A percentile compares a stretch with the other conserved stretches of the same genome.
Evolutionary conservation across 2,113 vertebrate genomes (phyloP).

Genomic region (Sisor rabdophorus): DNA sequence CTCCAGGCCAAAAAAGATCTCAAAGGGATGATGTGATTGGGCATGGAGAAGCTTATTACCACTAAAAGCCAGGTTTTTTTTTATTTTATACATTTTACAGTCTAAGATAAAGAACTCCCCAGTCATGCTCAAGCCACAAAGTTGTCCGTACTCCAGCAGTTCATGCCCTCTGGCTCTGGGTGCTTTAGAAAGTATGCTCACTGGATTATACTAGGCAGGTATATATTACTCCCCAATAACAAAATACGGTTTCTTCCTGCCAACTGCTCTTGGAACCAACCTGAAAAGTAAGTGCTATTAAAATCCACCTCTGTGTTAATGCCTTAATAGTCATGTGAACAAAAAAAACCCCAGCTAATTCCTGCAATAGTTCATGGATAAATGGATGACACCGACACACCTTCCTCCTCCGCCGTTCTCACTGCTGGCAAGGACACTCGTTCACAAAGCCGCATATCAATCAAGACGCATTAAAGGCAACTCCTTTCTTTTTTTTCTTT

Average conservation of each 20-base stretch:
- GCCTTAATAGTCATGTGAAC: slow-evolving; percentile 7
- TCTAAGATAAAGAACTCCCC: slow-evolving; percentile 45
- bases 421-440: slow-evolving; percentile 16
- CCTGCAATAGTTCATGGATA: slow-evolving; percentile 10
- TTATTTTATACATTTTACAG: slow-evolving; percentile 24
- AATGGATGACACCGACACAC: slow-evolving; percentile 28
- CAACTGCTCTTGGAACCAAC: not conserved
- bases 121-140: slow-evolving; percentile 50
- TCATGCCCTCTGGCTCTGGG: slow-evolving; percentile 52
- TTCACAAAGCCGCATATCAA: slow-evolving; percentile 46
- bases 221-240: slow-evolving; percentile 7
- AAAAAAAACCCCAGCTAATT: not conserved
- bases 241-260: slow-evolving; percentile 3
- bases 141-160: slow-evolving; percentile 53
- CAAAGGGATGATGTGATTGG: slow-evolving; percentile 7
- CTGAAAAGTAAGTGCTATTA: slow-evolving; percentile 1
- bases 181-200: slow-evolving; percentile 51
- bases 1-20: slow-evolving; percentile 4
- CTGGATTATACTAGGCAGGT: slow-evolving; percentile 16
- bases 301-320: not conserved
- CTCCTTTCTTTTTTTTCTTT: no score
- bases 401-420: slow-evolving; percentile 20
- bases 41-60: not conserved
- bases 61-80: slow-evolving; percentile 22
- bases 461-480: slow-evolving; percentile 31